phyloP scores from a whole-genome alignment of 2,888 invertebrate species.

The Nycteola revayana region DNA sequence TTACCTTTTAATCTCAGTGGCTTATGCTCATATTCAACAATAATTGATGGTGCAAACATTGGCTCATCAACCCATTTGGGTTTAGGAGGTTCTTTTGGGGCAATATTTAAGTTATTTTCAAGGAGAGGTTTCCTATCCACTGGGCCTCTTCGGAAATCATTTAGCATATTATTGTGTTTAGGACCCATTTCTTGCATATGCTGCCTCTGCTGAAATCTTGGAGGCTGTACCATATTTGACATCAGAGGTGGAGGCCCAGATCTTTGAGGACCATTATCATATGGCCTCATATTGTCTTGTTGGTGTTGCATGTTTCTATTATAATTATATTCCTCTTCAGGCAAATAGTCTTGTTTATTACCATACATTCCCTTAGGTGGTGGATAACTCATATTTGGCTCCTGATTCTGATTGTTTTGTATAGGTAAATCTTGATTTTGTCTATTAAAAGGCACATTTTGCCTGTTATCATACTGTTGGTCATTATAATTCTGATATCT shows the following conservation, averaged over 20 bases:
- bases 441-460: constrained; percentile 39
- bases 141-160: constrained; percentile 27
- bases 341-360: constrained; percentile 22
- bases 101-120: constrained; percentile 21
- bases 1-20: constrained; percentile 80
- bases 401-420: constrained; percentile 28
- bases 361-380: constrained; percentile 38
- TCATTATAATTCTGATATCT: constrained; percentile 42
- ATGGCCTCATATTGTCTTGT: constrained; percentile 16
- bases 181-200: constrained; percentile 31
- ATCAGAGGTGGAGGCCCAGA: constrained; percentile 23
- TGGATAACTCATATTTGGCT: constrained; percentile 32
- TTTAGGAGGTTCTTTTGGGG: constrained; percentile 19
- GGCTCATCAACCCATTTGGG: constrained; percentile 69
- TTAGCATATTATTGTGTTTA: constrained; percentile 22
- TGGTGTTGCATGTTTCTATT: constrained; percentile 42
- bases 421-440: constrained; percentile 33
- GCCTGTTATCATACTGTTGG: constrained; percentile 41
- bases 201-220: constrained; percentile 31
- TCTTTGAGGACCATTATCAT: constrained; percentile 22
- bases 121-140: constrained; percentile 24
- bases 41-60: constrained; percentile 79
- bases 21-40: constrained; percentile 88
- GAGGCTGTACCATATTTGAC: constrained; percentile 29
- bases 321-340: constrained; percentile 40